These are phyloP conservation scores for Ostrea edulis DNA, from an alignment of 1,140 invertebrate species.

Conservation along the genomic window DNA sequence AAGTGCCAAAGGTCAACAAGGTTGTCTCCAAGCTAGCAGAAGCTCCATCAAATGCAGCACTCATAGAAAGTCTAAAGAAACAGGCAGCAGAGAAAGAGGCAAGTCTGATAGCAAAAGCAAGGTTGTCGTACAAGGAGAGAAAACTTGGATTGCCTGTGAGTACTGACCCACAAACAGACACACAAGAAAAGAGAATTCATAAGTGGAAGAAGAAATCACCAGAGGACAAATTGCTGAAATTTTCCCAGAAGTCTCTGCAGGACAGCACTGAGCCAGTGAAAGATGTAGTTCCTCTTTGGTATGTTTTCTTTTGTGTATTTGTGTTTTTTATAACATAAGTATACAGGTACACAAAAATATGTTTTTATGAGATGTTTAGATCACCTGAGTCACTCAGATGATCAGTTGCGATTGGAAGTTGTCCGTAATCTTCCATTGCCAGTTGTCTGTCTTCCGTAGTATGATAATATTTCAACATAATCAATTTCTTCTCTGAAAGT, in stretches of 20 bases:
- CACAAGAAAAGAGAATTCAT: slow-evolving; percentile 48
- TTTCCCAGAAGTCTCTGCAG: slow-evolving; percentile 19
- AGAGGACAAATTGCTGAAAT: not conserved
- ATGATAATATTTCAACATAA: too few relatives aligned
- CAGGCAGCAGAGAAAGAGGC: slow-evolving; percentile 6
- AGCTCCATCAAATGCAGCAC: slow-evolving; percentile 2
- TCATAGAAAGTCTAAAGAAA: slow-evolving; percentile 18
- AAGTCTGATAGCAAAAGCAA: not conserved
- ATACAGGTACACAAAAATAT: not conserved
- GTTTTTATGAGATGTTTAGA: not conserved
- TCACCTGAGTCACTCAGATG: not conserved
- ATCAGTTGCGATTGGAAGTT: too few relatives aligned
- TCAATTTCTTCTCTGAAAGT: too few relatives aligned
- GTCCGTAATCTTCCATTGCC: too few relatives aligned
- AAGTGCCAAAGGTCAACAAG: not conserved
- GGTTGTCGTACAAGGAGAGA: slow-evolving; percentile 3
- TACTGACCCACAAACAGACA: not conserved
- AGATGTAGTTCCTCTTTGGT: slow-evolving; percentile 48
- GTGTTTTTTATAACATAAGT: too few relatives aligned
- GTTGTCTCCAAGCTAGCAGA: not conserved
- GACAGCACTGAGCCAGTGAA: slow-evolving; percentile 20
- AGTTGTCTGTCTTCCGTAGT: too few relatives aligned
- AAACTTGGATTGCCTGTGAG: not conserved
- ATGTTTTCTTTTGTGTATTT: not conserved
- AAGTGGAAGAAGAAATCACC: slow-evolving; percentile 48